Evolutionary conservation across 2,888 invertebrate species (phyloP).

Genomic region (Meteorus cinctellus): DNA sequence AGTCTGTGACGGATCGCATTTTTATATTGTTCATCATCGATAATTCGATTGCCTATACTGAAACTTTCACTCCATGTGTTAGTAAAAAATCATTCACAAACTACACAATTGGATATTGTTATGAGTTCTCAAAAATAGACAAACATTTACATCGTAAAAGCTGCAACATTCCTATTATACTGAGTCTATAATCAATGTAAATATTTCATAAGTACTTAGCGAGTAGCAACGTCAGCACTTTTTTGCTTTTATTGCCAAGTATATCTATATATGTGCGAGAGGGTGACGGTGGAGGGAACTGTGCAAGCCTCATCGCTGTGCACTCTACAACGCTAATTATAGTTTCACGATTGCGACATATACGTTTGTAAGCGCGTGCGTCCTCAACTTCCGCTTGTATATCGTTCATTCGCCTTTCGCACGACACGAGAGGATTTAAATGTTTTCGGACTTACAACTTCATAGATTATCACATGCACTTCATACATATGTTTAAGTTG

Average conservation of each 20-base stretch:
- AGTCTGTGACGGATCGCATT: too few relatives aligned
- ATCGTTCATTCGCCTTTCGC: slow-evolving; percentile 22
- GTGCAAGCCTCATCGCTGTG: slow-evolving; percentile 23
- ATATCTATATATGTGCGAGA: neutral
- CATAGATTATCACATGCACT: neutral
- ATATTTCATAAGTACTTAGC: slow-evolving; percentile 3
- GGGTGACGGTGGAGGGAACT: neutral
- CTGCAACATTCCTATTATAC: neutral
- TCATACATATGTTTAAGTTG: neutral
- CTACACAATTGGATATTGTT: too few relatives aligned
- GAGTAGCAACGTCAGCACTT: neutral
- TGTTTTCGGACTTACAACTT: neutral
- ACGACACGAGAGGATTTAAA: neutral
- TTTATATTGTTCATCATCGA: too few relatives aligned
- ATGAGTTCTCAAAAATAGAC: too few relatives aligned
- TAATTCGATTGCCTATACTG: too few relatives aligned
- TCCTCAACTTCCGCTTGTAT: slow-evolving; percentile 27
- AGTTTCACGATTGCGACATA: slow-evolving; percentile 32
- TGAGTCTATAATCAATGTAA: neutral
- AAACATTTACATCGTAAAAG: neutral
- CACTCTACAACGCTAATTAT: slow-evolving; percentile 31
- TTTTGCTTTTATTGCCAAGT: neutral
- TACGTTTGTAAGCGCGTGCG: slow-evolving; percentile 17
- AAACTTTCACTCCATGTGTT: too few relatives aligned
- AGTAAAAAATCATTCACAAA: too few relatives aligned